These are phyloP conservation scores for Desmodus rotundus DNA, from an alignment of 2,113 vertebrate genomes.

Conservation along the genomic window DNA sequence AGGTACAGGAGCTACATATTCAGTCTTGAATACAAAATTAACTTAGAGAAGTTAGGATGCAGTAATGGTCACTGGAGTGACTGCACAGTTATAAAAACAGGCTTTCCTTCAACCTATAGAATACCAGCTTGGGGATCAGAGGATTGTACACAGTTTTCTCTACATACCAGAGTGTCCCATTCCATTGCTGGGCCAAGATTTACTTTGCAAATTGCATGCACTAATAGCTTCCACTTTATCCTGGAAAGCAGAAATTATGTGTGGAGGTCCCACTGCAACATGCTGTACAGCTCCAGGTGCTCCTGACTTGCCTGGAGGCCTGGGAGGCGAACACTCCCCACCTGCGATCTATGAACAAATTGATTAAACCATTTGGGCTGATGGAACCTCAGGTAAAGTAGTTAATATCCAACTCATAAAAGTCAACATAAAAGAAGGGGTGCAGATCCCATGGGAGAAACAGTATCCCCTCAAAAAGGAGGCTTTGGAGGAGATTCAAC, in stretches of 20 bases:
- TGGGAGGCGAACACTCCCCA: background rate
- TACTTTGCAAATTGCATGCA: background rate
- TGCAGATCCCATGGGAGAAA: background rate
- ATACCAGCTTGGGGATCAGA: background rate
- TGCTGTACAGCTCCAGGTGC: background rate
- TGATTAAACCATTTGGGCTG: background rate
- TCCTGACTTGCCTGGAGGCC: background rate
- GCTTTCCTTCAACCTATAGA: too few relatives aligned
- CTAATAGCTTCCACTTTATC: background rate
- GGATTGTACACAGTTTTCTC: background rate
- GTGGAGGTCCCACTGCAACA: background rate
- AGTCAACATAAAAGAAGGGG: background rate
- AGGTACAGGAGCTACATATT: too few relatives aligned
- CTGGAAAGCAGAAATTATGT: background rate
- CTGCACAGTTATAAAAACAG: too few relatives aligned
- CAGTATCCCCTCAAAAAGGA: too few relatives aligned
- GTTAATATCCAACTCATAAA: background rate
- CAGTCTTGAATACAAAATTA: too few relatives aligned
- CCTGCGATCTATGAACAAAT: background rate
- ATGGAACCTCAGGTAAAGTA: background rate
- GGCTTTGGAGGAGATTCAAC: background rate
- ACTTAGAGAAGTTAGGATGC: too few relatives aligned
- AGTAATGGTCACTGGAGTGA: too few relatives aligned
- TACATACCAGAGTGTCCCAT: background rate
- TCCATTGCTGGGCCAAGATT: background rate